A percentile compares a stretch with the other conserved stretches of the same genome.
phyloP scores from a whole-genome alignment of 2,113 vertebrate species.

The Stegastes partitus region DNA sequence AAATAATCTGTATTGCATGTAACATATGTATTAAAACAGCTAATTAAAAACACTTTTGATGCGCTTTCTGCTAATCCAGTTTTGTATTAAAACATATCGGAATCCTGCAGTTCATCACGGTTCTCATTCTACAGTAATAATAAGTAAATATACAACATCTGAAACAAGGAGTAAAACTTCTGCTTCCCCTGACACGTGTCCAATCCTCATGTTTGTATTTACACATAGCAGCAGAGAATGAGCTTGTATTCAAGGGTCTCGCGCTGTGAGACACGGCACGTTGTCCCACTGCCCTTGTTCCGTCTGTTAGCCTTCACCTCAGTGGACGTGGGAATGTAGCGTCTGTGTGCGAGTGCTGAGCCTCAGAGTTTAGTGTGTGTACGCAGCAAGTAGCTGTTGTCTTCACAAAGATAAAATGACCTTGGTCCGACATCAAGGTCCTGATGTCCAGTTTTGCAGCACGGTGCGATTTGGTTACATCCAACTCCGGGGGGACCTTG shows the following conservation, averaged over 20 bases:
- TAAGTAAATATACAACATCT: background rate
- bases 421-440: conserved; percentile 61
- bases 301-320: conserved; percentile 52
- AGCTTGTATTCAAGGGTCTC: conserved; percentile 21
- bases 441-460: conserved; percentile 54
- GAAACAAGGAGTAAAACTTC: background rate
- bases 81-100: background rate
- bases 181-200: background rate
- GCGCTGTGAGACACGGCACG: conserved; percentile 42
- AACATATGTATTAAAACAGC: background rate
- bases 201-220: conserved; percentile 14
- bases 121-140: background rate
- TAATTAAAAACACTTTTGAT: background rate
- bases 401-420: conserved; percentile 50
- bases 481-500: conserved; percentile 47
- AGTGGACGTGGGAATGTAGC: conserved; percentile 68
- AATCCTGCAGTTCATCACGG: background rate
- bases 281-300: conserved; percentile 55
- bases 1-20: background rate
- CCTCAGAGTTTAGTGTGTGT: conserved; percentile 58
- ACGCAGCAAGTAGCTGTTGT: conserved; percentile 46
- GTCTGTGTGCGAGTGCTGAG: conserved; percentile 62
- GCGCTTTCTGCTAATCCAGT: background rate
- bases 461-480: conserved; percentile 51
- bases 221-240: conserved; percentile 9